A percentile compares a stretch with the other conserved stretches of the same genome.
These are phyloP conservation scores for Hippolais icterina DNA, from an alignment of 2,113 vertebrate species.

Conservation along the genomic window DNA sequence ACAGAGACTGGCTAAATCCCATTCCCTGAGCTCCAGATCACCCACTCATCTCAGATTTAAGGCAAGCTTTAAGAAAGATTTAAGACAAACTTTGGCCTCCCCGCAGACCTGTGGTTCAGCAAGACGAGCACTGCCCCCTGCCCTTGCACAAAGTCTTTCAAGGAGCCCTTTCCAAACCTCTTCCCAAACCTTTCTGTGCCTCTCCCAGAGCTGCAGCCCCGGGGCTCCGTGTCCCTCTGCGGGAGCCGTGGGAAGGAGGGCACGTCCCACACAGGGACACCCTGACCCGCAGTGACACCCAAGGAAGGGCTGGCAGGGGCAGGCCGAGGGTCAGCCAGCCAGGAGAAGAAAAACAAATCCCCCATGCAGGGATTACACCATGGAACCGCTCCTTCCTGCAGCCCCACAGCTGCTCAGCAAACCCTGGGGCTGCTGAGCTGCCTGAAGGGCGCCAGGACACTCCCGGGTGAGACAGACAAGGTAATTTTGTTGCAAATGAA, in stretches of 20 bases:
- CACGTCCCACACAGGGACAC: fast-evolving
- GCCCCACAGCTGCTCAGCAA: constrained; percentile 34
- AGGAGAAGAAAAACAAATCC: not conserved
- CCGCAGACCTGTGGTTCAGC: not conserved
- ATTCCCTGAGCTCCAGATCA: not conserved
- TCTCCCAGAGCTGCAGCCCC: not conserved
- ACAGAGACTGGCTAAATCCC: not conserved
- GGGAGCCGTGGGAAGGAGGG: not conserved
- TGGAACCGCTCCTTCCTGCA: not conserved
- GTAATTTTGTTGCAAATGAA: too few species aligned
- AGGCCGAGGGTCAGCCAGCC: not conserved
- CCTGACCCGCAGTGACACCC: fast-evolving
- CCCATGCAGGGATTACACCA: not conserved
- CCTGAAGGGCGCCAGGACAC: not conserved
- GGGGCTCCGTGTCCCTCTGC: fast-evolving
- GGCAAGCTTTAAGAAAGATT: not conserved
- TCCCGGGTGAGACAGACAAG: not conserved
- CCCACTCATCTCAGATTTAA: not conserved
- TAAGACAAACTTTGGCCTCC: not conserved
- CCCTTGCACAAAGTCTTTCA: not conserved
- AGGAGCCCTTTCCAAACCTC: not conserved
- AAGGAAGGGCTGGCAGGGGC: not conserved
- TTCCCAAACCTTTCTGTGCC: not conserved
- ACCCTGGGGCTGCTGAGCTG: not conserved
- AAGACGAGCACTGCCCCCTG: fast-evolving